Conservation (phyloP, 2,888 invertebrate genomes). For the Nasonia oneida region DNA sequence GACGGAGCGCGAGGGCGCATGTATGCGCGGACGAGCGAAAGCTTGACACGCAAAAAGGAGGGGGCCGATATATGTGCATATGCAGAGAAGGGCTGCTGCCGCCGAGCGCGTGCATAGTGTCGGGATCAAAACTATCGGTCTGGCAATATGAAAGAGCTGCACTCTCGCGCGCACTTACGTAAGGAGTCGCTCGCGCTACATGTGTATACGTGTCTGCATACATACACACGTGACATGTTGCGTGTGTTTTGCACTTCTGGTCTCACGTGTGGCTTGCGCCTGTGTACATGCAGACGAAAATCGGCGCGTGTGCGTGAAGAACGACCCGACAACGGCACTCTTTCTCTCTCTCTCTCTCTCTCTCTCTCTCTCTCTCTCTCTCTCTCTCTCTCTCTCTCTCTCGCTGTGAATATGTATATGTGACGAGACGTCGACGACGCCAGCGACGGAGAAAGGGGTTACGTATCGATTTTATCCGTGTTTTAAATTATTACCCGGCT, state of each 20-base stretch:
- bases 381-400: neutral
- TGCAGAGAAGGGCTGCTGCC: neutral
- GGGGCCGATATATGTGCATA: neutral
- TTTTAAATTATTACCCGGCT: slow-evolving; percentile 72
- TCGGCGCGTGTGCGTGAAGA: neutral
- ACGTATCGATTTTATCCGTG: slow-evolving; percentile 73
- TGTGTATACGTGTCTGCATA: neutral
- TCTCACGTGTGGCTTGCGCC: slow-evolving; percentile 11
- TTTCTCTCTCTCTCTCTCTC: neutral
- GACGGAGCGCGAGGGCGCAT: slow-evolving; percentile 18
- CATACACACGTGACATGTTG: slow-evolving; percentile 35
- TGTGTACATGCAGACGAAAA: neutral
- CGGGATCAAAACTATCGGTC: slow-evolving; percentile 39
- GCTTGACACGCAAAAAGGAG: slow-evolving; percentile 10
- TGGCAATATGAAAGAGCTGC: slow-evolving; percentile 8
- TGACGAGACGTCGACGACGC: neutral
- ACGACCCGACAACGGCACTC: neutral
- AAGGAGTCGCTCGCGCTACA: neutral
- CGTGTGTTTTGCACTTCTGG: slow-evolving; percentile 41
- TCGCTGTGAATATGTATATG: neutral
- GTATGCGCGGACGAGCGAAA: neutral
- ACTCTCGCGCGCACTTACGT: slow-evolving; percentile 45
- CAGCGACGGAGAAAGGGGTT: slow-evolving; percentile 61
- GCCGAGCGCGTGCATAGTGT: neutral
- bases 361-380: neutral